phyloP scores from a whole-genome alignment of 2,113 vertebrate species.

The Otis tarda region DNA sequence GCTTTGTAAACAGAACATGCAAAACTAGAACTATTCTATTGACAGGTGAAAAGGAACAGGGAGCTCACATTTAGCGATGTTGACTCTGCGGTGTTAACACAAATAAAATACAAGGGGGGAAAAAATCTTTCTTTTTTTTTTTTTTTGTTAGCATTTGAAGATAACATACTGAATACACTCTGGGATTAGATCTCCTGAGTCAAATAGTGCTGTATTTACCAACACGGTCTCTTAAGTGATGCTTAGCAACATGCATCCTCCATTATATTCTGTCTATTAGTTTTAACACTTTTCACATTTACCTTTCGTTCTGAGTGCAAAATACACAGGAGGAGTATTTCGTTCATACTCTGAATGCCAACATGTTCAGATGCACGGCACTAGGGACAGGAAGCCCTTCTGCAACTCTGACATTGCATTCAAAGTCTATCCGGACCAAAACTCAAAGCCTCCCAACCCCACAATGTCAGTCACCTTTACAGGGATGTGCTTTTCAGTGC shows the following conservation, averaged over 20 bases:
- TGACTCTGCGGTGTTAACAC: background rate
- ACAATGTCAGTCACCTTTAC: background rate
- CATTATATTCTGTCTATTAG: background rate
- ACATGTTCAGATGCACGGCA: background rate
- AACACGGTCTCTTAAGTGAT: slow-evolving; percentile 29
- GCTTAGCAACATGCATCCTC: slow-evolving; percentile 24
- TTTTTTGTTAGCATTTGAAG: slow-evolving; percentile 20
- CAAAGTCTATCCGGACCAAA: background rate
- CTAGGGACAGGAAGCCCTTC: background rate
- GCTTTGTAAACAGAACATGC: background rate
- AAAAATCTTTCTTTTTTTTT: background rate
- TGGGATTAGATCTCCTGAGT: slow-evolving; percentile 33
- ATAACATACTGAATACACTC: background rate
- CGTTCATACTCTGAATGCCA: background rate
- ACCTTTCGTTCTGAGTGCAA: background rate
- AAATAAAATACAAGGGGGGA: background rate
- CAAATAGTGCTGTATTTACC: slow-evolving; percentile 14
- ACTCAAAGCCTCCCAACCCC: background rate
- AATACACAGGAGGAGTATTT: background rate
- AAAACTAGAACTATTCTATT: background rate
- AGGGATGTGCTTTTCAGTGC: background rate
- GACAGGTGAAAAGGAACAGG: background rate
- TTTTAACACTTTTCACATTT: slow-evolving; percentile 7
- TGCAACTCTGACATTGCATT: background rate
- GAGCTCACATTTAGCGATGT: background rate